Evolutionary conservation across 2,797 vertebrate genomes (phyloP), one percentile per base, ranked within the genome.

Genomic region (Apodemus agrarius): DNA sequence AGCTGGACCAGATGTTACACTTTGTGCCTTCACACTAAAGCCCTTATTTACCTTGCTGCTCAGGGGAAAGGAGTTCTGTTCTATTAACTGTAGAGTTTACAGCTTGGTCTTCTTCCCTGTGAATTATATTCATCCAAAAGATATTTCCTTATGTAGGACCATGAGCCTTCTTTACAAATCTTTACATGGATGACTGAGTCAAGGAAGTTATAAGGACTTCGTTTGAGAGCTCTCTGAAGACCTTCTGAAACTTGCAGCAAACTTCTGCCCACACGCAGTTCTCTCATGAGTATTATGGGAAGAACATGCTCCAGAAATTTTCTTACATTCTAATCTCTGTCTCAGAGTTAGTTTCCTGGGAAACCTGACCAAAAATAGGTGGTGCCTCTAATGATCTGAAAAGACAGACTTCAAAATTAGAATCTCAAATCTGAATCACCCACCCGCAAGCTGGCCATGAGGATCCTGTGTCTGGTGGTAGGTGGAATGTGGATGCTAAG

Each of bases 351-450:
- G 91, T 93, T 96, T 96, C 93, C 96, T 87, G 61, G 87, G 87
- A 92, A 95, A 96, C 86, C 76, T 95, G 61, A 95, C 59, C 96
- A 96, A 96, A 96, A 92, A 94, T 94, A 95, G 57, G 74, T 89
- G 85, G 40, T 74, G 54, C 40, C 65, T 94, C 74, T 89, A 95
- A 91, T 89, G 78, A 95, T 95, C 90, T 67, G 54, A 89, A 81
- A 86, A 92, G 91, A 34, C 78, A 80, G 72, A 74, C 63, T 91
- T 84, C 92, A 91, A 96, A 96, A 93, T 88, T 95, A 93, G 94
- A 76, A 94, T 91, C 91, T 91, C 34, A 49, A 84, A 85, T 94
- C 67, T 94, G 84, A 89, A 86, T 93, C 91, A 96, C 96, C 90
- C 86, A 87, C 96, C 80, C 94, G 57, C 89, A 95, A 94, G 82